These are phyloP conservation scores for Pantala flavescens DNA, from an alignment of 1,140 invertebrate species.

Conservation along the genomic window DNA sequence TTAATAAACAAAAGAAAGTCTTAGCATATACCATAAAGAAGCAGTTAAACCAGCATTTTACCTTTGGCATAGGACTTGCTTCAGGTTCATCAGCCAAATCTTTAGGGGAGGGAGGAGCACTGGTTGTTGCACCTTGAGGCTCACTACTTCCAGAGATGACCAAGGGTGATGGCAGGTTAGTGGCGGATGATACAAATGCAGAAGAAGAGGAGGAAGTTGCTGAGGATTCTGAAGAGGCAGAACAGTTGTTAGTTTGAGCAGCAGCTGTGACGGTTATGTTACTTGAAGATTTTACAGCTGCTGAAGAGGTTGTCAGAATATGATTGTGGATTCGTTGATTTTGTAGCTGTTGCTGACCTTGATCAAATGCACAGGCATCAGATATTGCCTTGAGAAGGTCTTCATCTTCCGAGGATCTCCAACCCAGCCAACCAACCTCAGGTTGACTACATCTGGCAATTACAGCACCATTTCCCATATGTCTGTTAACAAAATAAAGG, in stretches of 20 bases:
- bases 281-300: neutral
- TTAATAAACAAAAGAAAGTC: no score
- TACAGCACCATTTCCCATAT: conserved; percentile 78
- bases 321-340: neutral
- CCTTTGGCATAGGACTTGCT: conserved; percentile 9
- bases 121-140: neutral
- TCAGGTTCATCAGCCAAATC: conserved; percentile 12
- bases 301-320: neutral
- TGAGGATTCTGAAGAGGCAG: neutral
- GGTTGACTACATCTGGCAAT: conserved; percentile 89
- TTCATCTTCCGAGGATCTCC: conserved; percentile 82
- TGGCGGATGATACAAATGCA: neutral
- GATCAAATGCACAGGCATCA: conserved; percentile 66
- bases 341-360: conserved; percentile 25
- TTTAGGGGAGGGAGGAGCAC: neutral
- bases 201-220: neutral
- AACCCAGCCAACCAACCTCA: conserved; percentile 85
- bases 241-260: neutral
- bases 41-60: neutral
- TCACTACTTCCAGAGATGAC: neutral
- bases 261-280: neutral
- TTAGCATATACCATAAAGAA: no score
- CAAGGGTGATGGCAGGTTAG: neutral
- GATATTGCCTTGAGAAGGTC: conserved; percentile 72
- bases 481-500: conserved; percentile 38